phyloP scores from a whole-genome alignment of 2,888 invertebrate species.

The Synergus japonicus region DNA sequence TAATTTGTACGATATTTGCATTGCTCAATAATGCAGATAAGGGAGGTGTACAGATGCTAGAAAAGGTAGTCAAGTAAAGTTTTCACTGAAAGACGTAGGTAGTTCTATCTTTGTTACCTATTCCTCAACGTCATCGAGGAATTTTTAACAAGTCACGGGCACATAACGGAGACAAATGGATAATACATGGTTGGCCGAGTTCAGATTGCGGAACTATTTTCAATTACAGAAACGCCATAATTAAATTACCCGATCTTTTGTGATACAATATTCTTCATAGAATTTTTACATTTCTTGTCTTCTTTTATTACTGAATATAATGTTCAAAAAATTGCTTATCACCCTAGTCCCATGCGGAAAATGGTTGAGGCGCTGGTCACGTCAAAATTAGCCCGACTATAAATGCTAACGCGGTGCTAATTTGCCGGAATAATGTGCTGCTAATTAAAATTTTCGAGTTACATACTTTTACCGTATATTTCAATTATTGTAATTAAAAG shows the following conservation, averaged over 20 bases:
- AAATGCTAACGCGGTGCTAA: no score
- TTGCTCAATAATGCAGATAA: neutral
- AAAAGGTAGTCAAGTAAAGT: neutral
- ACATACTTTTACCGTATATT: no score
- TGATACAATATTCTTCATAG: neutral
- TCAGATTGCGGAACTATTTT: neutral
- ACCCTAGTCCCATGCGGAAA: no score
- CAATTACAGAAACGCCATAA: neutral
- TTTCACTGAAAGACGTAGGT: neutral
- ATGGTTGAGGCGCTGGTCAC: no score
- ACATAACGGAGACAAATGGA: neutral
- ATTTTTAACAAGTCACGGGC: neutral
- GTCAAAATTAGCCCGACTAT: no score
- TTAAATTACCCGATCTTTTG: neutral
- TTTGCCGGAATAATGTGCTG: no score
- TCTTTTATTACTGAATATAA: neutral
- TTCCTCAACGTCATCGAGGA: neutral
- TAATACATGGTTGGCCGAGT: conserved; percentile 1
- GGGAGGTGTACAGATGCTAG: neutral
- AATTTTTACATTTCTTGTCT: neutral
- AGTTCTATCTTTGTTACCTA: neutral
- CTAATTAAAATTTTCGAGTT: no score
- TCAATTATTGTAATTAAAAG: no score
- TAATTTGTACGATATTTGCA: neutral
- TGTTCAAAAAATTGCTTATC: no score